phyloP scores from a whole-genome alignment of 2,797 vertebrate species.

The Phyllotis vaccarum region DNA sequence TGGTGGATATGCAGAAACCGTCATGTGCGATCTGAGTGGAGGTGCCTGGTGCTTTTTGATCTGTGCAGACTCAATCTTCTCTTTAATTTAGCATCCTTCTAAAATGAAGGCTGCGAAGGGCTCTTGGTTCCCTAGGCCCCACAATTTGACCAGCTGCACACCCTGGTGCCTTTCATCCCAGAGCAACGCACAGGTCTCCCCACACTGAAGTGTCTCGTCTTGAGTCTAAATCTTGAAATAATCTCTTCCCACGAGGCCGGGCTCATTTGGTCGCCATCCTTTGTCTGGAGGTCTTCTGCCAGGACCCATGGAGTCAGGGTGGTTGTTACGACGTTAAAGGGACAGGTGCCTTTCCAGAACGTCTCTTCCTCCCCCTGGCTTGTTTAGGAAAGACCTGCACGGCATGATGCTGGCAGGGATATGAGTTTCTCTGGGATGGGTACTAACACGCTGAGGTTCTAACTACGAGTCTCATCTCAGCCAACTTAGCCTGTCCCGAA shows the following conservation, averaged over 20 bases:
- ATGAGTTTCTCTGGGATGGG: background rate
- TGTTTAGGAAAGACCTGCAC: background rate
- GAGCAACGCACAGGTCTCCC: background rate
- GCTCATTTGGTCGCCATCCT: background rate
- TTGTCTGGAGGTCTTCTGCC: background rate
- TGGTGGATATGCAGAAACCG: background rate
- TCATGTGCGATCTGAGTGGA: accelerated
- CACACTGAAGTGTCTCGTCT: background rate
- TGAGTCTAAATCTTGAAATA: background rate
- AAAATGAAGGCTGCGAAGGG: background rate
- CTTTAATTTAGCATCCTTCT: background rate
- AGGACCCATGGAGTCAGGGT: background rate
- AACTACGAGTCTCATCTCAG: background rate
- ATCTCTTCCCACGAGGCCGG: background rate
- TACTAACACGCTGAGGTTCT: background rate
- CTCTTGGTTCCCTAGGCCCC: background rate
- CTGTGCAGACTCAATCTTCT: background rate
- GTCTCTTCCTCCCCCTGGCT: background rate
- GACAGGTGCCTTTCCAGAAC: background rate
- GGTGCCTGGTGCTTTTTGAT: background rate
- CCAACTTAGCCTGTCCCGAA: background rate
- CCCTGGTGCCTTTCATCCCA: background rate
- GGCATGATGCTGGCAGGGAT: background rate
- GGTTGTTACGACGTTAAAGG: background rate
- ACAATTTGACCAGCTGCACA: no score